Evolutionary conservation across 2,888 invertebrate species (phyloP), one percentile per base, ranked within the genome.

Genomic region (Scaeva pyrastri): DNA sequence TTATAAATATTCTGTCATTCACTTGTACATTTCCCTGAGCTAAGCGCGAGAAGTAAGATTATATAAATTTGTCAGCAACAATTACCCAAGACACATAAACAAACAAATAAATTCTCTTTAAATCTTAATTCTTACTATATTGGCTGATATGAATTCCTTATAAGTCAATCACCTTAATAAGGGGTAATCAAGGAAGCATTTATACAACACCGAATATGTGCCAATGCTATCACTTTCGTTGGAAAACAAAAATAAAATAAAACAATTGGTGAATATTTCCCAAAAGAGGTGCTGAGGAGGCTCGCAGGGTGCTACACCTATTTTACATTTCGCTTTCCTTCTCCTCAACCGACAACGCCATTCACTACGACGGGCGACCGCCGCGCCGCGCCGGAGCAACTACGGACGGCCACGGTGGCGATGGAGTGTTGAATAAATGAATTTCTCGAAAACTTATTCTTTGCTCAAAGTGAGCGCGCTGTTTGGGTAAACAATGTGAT

Each of bases 161-260:
- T 50, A 68, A 68, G 68, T 52, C 68, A 52, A 39, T 52, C 48
- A 50, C 36, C 68, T 52, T 16, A 52, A 21, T 64, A 7, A 8
- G 31, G 45, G 16, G 31, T 48, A 21, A 39, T 41, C 39, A 23
- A 52, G 77, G 70, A 77, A 60, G 19, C 41, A 21, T 60, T 39
- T 58, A 72, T 43, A 43, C 64, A 45, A 64, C 11, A 26, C 64
- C n/a, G 31, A 31, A 75, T 75, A 45, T 62, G 62, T 81, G 62
- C 41, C 70, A 71, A 45, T 76, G 70, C 31, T 76, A 56, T 76
- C 81, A 80, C 75, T 80, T 75, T 75, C 75, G 26, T 62, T 70
- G 7, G n/a, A n/a, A 21, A 60, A 21, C 11, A 62, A 43, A 2
- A 55, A 62, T 55, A 68, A 80, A 31, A n/a, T n/a, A n/a, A 31